These are phyloP conservation scores for Gymnorhina tibicen DNA, from an alignment of 2,113 vertebrate species.

Conservation along the genomic window DNA sequence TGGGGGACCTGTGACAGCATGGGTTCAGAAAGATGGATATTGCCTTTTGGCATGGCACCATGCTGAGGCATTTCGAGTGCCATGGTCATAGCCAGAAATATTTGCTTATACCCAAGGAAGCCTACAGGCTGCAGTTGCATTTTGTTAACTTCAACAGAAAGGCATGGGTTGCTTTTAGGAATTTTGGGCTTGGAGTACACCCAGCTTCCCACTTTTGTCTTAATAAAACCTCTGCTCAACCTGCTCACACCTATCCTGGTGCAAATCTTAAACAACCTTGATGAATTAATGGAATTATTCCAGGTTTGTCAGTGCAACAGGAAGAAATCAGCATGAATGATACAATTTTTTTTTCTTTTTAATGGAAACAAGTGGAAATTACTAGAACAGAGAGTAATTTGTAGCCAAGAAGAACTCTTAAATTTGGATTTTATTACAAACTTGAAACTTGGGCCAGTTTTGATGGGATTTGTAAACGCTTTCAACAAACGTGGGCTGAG, in stretches of 20 bases:
- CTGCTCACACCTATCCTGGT: not conserved
- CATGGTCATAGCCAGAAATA: fast-evolving
- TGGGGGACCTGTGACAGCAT: fast-evolving
- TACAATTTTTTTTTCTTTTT: not conserved
- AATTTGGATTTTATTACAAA: constrained; percentile 54
- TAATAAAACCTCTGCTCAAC: not conserved
- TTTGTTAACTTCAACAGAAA: not conserved
- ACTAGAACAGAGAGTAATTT: constrained; percentile 40
- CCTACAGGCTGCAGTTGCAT: not conserved
- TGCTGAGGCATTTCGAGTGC: not conserved
- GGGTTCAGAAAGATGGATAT: fast-evolving
- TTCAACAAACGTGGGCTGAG: constrained; percentile 34
- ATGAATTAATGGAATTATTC: not conserved
- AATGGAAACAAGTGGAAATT: constrained; percentile 39
- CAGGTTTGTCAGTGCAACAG: not conserved
- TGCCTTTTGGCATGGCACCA: not conserved
- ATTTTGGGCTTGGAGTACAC: not conserved
- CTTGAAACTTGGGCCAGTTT: constrained; percentile 33
- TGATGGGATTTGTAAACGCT: constrained; percentile 35
- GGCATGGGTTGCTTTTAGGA: not conserved
- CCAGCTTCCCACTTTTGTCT: not conserved
- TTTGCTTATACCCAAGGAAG: not conserved
- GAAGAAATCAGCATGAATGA: not conserved
- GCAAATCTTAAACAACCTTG: not conserved
- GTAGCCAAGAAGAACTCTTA: constrained; percentile 40